phyloP scores from a whole-genome alignment of 2,797 vertebrate genomes.

The Characodon lateralis region DNA sequence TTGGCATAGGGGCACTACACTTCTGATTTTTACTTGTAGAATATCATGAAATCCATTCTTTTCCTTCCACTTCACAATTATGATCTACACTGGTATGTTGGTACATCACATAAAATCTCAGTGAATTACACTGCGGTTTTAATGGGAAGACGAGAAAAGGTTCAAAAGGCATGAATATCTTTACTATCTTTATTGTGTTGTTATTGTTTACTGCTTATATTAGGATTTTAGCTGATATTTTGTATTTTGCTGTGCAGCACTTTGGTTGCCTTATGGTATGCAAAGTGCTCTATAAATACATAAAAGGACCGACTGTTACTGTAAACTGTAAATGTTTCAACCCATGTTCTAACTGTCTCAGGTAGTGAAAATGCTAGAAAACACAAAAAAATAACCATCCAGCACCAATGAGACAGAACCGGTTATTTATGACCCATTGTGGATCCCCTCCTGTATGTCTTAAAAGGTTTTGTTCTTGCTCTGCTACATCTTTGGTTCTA shows the following conservation, averaged over 20 bases:
- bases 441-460: conserved; percentile 5
- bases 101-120: background rate
- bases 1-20: no score
- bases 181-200: no score
- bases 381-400: no score
- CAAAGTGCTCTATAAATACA: no score
- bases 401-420: conserved; percentile 1
- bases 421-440: conserved; percentile 20
- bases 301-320: no score
- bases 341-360: background rate
- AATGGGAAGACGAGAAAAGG: background rate
- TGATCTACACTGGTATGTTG: background rate
- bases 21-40: no score
- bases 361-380: background rate
- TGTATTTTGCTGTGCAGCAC: no score
- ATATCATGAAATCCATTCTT: no score
- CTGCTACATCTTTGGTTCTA: conserved; percentile 10
- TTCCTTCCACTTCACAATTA: background rate
- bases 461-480: background rate
- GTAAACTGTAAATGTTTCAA: no score
- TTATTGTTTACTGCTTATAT: no score
- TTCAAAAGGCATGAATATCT: background rate
- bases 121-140: background rate
- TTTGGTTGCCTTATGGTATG: no score
- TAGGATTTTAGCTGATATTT: no score